Percentiles rank a stretch among this genome's conserved stretches.
These are phyloP conservation scores for Sceliomorpha sp. DNA, from an alignment of 2,888 invertebrate species.

Conservation along the genomic window DNA sequence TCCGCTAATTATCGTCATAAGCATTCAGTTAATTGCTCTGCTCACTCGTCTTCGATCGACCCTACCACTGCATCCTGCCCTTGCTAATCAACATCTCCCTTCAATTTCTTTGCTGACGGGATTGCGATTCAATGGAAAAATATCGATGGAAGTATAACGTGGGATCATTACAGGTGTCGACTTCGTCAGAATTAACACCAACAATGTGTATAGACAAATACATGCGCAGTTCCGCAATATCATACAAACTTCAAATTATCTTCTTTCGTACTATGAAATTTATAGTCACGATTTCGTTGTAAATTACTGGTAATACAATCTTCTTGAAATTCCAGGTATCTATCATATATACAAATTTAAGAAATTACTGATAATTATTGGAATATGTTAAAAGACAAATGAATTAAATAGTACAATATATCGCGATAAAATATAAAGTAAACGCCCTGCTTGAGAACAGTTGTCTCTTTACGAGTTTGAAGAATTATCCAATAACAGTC, in stretches of 20 bases:
- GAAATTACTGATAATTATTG: no score
- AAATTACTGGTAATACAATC: no score
- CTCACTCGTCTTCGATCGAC: constrained; percentile 61
- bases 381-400: no score
- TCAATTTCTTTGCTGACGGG: constrained; percentile 33
- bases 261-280: no score
- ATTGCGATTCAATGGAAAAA: constrained; percentile 26
- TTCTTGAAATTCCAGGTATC: no score
- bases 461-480: neutral
- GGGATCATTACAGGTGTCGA: constrained; percentile 51
- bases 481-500: neutral
- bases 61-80: constrained; percentile 28
- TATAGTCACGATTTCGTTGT: no score
- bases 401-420: no score
- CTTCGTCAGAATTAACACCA: constrained; percentile 12
- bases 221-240: neutral
- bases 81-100: constrained; percentile 27
- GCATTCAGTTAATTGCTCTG: constrained; percentile 76
- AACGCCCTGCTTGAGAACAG: neutral
- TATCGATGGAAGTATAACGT: constrained; percentile 69
- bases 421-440: no score
- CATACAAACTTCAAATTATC: no score
- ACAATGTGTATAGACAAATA: neutral
- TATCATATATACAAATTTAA: no score
- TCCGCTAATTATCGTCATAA: constrained; percentile 77